Percentiles rank a stretch among this genome's conserved stretches.
Conservation (phyloP, 2,113 vertebrate genomes). For the Danionella cerebrum region DNA sequence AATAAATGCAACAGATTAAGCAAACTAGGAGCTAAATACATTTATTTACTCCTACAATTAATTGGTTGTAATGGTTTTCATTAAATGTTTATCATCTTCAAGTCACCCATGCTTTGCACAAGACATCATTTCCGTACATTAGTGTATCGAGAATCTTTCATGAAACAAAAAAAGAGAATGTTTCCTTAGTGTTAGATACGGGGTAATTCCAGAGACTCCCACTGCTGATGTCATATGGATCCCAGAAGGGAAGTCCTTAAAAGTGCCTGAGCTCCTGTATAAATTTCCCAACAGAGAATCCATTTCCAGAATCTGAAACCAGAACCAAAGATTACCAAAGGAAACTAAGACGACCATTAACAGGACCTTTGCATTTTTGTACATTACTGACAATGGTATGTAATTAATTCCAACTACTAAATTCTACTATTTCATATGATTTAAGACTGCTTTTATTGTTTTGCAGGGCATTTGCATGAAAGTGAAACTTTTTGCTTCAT, state of each 20-base stretch:
- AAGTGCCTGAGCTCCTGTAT: conserved; percentile 34
- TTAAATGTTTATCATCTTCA: no score
- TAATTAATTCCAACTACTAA: not conserved
- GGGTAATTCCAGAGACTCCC: conserved; percentile 47
- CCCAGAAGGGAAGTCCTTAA: conserved; percentile 39
- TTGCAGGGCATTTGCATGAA: conserved; percentile 24
- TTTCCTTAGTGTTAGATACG: not conserved
- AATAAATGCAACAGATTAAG: no score
- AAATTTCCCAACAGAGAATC: not conserved
- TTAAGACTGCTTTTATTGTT: no score
- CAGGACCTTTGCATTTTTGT: not conserved
- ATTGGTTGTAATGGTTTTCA: no score
- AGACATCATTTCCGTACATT: no score
- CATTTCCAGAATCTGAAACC: not conserved
- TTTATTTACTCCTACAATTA: no score
- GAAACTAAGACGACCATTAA: not conserved
- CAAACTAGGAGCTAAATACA: no score
- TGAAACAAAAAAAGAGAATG: conserved; percentile 4
- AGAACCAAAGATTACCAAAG: not conserved
- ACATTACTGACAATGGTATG: conserved; percentile 50
- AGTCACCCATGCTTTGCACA: no score
- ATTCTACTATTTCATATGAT: not conserved
- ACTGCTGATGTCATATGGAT: not conserved
- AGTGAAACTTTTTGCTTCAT: conserved; percentile 7
- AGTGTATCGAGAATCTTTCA: no score